These are phyloP conservation scores for Scrobipalpa costella DNA, from an alignment of 2,888 invertebrate species.

Conservation along the genomic window DNA sequence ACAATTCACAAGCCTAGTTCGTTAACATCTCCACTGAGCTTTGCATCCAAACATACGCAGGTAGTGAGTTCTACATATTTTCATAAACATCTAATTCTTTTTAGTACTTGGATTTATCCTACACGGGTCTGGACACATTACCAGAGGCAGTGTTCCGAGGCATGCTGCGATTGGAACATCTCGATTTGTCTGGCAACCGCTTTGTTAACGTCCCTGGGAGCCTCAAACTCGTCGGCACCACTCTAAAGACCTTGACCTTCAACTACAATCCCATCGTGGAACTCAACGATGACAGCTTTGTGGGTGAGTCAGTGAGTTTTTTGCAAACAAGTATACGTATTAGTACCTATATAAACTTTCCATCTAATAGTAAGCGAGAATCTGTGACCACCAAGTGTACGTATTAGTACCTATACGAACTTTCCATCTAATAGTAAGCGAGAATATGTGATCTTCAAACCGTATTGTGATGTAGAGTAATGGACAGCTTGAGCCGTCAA, in stretches of 20 bases:
- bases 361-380: no score
- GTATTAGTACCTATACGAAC: no score
- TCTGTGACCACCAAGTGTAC: no score
- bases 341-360: no score
- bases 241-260: slow-evolving; percentile 80
- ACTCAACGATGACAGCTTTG: slow-evolving; percentile 81
- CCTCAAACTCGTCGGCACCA: slow-evolving; percentile 75
- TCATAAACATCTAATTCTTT: slow-evolving; percentile 28
- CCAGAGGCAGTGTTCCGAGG: slow-evolving; percentile 77
- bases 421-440: no score
- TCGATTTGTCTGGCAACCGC: slow-evolving; percentile 83
- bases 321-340: no score
- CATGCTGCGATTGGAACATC: slow-evolving; percentile 72
- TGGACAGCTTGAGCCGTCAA: no score
- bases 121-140: slow-evolving; percentile 81
- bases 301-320: slow-evolving; percentile 62
- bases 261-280: slow-evolving; percentile 82
- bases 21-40: no score
- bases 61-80: not conserved
- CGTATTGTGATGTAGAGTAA: no score
- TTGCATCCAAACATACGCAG: no score
- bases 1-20: no score
- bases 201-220: slow-evolving; percentile 82
- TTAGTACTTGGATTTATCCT: slow-evolving; percentile 80
- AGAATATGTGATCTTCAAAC: no score